Conservation (phyloP, 2,797 vertebrate species). For the Acrossocheilus fasciatus region DNA sequence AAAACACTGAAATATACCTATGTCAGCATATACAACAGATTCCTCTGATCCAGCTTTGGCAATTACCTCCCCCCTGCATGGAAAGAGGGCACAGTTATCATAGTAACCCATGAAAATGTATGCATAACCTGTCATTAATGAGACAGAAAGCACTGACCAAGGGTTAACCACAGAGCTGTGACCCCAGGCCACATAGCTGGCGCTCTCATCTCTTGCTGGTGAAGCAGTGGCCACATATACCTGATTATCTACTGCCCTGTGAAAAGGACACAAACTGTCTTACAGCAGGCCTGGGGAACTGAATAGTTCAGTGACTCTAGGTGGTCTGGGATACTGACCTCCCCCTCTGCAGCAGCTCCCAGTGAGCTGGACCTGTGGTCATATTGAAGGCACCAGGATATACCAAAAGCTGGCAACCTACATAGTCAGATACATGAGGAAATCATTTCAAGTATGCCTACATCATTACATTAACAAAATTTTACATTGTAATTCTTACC, state of each 20-base stretch:
- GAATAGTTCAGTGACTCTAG: not conserved
- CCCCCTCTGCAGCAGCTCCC: conserved; percentile 94
- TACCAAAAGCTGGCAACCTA: conserved; percentile 93
- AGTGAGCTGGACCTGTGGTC: conserved; percentile 97
- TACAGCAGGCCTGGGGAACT: not conserved
- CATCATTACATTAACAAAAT: not conserved
- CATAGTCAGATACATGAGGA: not conserved
- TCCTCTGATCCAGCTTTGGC: conserved; percentile 88
- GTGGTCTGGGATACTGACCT: conserved; percentile 79
- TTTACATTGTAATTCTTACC: conserved; percentile 74
- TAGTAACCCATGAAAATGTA: not conserved
- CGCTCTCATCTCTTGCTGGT: conserved; percentile 89
- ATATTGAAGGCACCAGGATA: conserved; percentile 98
- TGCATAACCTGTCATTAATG: not conserved
- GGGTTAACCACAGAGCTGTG: conserved; percentile 90
- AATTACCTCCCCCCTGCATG: conserved; percentile 90
- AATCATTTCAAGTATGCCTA: not conserved
- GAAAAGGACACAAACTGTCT: not conserved
- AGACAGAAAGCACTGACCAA: conserved; percentile 56
- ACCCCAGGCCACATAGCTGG: conserved; percentile 94
- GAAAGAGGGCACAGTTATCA: conserved; percentile 18
- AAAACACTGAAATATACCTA: conserved; percentile 81
- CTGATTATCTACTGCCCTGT: conserved; percentile 95
- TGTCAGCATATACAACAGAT: conserved; percentile 86
- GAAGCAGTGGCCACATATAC: conserved; percentile 90